Evolutionary conservation across 2,113 vertebrate species (phyloP).

Genomic region (Odontophorus gujanensis): DNA sequence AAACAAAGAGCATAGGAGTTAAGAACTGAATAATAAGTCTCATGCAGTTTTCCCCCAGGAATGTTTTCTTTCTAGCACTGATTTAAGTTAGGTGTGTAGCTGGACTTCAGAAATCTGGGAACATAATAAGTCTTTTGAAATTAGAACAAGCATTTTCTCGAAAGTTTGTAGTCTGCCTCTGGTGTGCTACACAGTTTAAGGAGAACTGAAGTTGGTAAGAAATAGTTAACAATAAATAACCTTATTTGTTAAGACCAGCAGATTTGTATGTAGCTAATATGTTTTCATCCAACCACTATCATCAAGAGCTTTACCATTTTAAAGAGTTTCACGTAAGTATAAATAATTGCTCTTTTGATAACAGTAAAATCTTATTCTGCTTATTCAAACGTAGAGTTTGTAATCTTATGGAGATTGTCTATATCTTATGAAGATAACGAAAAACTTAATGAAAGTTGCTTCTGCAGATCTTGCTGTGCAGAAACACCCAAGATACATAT

Average conservation of each 20-base stretch:
- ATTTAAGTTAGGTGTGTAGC: background rate
- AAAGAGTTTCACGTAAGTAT: background rate
- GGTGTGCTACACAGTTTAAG: background rate
- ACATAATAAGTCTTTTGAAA: background rate
- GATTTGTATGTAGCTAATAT: background rate
- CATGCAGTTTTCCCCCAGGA: fast-evolving
- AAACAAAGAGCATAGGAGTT: background rate
- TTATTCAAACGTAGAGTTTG: background rate
- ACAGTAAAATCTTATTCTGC: background rate
- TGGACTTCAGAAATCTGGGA: background rate
- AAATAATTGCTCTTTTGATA: background rate
- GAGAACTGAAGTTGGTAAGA: background rate
- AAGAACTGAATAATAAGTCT: background rate
- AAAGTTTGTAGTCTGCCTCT: background rate
- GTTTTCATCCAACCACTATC: background rate
- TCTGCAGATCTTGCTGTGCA: background rate
- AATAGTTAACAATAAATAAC: background rate
- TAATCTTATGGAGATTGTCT: background rate
- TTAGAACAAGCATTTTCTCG: background rate
- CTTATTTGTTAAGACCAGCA: background rate
- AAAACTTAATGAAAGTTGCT: background rate
- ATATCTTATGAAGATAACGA: background rate
- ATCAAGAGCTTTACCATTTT: background rate
- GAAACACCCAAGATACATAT: background rate
- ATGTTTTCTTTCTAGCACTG: background rate